Evolutionary conservation across 2,888 invertebrate genomes (phyloP).

Genomic region (Drosophila greeni): DNA sequence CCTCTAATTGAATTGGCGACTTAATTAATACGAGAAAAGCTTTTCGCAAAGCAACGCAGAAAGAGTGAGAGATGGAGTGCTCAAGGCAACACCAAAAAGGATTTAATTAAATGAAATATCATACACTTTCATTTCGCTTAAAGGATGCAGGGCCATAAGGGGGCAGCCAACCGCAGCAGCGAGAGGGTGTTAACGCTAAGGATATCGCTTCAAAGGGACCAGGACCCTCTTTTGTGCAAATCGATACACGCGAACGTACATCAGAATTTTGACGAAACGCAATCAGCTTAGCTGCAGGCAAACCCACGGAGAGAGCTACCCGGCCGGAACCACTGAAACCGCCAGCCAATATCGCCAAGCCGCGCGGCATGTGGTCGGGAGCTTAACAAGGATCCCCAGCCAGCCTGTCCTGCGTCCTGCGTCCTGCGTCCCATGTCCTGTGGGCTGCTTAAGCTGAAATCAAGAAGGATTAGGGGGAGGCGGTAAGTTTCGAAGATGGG

Average conservation of each 20-base stretch:
- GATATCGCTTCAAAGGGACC: slow-evolving; percentile 55
- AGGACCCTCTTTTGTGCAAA: slow-evolving; percentile 39
- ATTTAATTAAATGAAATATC: slow-evolving; percentile 65
- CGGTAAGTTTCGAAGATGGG: slow-evolving; percentile 1
- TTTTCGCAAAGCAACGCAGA: slow-evolving; percentile 11
- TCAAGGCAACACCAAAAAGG: slow-evolving; percentile 61
- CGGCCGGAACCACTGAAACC: slow-evolving; percentile 46
- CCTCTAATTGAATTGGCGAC: slow-evolving; percentile 44
- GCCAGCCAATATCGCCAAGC: slow-evolving; percentile 44
- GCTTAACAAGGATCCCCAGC: slow-evolving; percentile 26
- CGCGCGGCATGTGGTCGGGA: slow-evolving; percentile 53
- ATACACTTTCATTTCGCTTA: slow-evolving; percentile 60
- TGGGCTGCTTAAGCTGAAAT: slow-evolving; percentile 35
- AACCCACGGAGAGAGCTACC: slow-evolving; percentile 25
- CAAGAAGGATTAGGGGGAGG: slow-evolving; percentile 24
- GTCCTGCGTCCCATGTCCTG: slow-evolving; percentile 29
- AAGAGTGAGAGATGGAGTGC: background rate
- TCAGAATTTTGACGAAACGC: slow-evolving; percentile 67
- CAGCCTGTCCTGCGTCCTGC: slow-evolving; percentile 11
- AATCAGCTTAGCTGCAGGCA: slow-evolving; percentile 69
- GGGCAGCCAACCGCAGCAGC: slow-evolving; percentile 20
- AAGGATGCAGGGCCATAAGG: background rate
- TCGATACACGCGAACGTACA: slow-evolving; percentile 50
- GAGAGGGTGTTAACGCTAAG: background rate
- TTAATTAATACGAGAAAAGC: slow-evolving; percentile 51